These are phyloP conservation scores for Eupithecia abbreviata DNA, from an alignment of 2,888 invertebrate species.

Conservation along the genomic window DNA sequence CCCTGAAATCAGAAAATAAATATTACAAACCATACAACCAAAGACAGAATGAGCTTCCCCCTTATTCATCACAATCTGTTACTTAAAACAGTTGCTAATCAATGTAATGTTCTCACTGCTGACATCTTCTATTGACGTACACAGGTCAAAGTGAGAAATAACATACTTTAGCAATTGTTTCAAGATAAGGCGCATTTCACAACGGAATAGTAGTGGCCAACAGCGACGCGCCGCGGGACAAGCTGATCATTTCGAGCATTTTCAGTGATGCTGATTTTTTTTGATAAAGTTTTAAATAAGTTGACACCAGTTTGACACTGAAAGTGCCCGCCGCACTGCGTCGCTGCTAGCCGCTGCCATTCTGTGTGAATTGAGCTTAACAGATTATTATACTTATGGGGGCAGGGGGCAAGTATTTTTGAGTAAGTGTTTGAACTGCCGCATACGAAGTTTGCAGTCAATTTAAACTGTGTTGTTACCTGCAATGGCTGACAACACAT, in stretches of 20 bases:
- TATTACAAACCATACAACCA: conserved; percentile 7
- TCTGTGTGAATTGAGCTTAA: background rate
- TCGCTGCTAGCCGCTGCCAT: background rate
- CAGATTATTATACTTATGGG: background rate
- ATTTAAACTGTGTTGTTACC: conserved; percentile 69
- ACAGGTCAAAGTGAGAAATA: background rate
- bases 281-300: background rate
- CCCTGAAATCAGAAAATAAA: conserved; percentile 84
- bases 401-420: background rate
- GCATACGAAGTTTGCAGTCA: conserved; percentile 4
- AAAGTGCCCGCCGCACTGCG: too few relatives aligned
- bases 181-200: background rate
- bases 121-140: background rate
- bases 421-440: background rate
- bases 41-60: background rate
- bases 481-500: conserved; percentile 98
- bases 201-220: too few relatives aligned
- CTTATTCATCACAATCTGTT: background rate
- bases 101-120: background rate
- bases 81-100: background rate
- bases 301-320: background rate
- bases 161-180: background rate
- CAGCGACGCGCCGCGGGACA: too few relatives aligned
- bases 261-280: background rate
- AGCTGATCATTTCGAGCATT: background rate